These are phyloP conservation scores for Drosophila differens DNA, from an alignment of 2,888 invertebrate species.

Conservation along the genomic window DNA sequence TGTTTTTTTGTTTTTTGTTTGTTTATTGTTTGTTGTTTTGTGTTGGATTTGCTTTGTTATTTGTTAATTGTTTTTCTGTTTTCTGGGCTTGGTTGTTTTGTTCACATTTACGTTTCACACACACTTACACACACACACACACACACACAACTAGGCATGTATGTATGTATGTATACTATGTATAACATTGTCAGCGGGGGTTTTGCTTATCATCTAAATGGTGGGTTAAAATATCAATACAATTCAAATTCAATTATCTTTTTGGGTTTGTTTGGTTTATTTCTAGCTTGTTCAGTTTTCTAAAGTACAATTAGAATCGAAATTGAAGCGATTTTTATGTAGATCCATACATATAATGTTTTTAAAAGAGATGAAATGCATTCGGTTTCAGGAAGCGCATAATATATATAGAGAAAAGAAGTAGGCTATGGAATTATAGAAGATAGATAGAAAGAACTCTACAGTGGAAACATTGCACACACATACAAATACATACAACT, in stretches of 20 bases:
- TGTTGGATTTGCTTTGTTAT: constrained; percentile 11
- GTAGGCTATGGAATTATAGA: not conserved
- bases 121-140: not conserved
- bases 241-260: constrained; percentile 16
- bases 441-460: not conserved
- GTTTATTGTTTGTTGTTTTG: not conserved
- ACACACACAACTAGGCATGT: not conserved
- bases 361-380: constrained; percentile 1
- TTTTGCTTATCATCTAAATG: constrained; percentile 66
- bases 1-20: constrained; percentile 9
- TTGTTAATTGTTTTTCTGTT: constrained; percentile 13
- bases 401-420: not conserved
- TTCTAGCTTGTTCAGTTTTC: not conserved
- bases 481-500: not conserved
- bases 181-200: constrained; percentile 35
- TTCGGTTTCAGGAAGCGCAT: not conserved
- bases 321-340: constrained; percentile 22
- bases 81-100: not conserved
- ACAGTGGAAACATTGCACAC: not conserved
- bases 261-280: not conserved
- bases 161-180: not conserved
- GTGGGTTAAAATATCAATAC: constrained; percentile 69
- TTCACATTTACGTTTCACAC: constrained; percentile 6
- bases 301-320: constrained; percentile 8
- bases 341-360: not conserved